These are phyloP conservation scores for Zaprionus taronus DNA, from an alignment of 1,140 invertebrate genomes.

Conservation along the genomic window DNA sequence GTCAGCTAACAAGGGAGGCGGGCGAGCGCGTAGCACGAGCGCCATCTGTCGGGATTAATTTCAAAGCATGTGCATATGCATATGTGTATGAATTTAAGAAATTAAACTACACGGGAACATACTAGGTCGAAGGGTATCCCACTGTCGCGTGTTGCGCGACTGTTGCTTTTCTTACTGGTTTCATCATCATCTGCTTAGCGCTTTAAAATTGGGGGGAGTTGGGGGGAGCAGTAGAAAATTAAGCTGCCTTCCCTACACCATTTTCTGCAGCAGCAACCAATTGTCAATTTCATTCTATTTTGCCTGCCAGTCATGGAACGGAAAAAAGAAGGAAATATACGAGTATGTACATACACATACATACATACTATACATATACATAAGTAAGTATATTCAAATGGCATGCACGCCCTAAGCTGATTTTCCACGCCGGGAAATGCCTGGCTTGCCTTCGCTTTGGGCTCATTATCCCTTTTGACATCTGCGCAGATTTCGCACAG, in stretches of 20 bases:
- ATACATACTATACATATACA: conserved; percentile 17
- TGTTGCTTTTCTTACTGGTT: too few species aligned
- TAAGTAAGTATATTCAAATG: conserved; percentile 65
- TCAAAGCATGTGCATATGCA: too few species aligned
- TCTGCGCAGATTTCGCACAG: conserved; percentile 54
- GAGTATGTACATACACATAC: conserved; percentile 14
- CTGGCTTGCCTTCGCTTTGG: conserved; percentile 22
- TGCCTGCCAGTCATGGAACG: conserved; percentile 34
- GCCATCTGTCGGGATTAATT: too few species aligned
- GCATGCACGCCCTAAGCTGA: conserved; percentile 76
- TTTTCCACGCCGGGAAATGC: conserved; percentile 59
- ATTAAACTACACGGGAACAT: too few species aligned
- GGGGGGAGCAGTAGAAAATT: conserved; percentile 10
- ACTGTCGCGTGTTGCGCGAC: too few species aligned
- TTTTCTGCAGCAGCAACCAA: conserved; percentile 28
- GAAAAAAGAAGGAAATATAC: neutral
- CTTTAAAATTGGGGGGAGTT: conserved; percentile 10
- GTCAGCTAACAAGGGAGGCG: too few species aligned
- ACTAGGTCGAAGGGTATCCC: too few species aligned
- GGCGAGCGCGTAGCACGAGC: too few species aligned
- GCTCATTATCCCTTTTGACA: conserved; percentile 79
- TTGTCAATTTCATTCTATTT: conserved; percentile 54
- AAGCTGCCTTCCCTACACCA: conserved; percentile 18
- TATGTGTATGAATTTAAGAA: too few species aligned
- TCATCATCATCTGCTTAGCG: conserved; percentile 27